Conservation (phyloP, 37 sponge, comb jelly and placozoan species). For the Aplysina aerophoba region DNA sequence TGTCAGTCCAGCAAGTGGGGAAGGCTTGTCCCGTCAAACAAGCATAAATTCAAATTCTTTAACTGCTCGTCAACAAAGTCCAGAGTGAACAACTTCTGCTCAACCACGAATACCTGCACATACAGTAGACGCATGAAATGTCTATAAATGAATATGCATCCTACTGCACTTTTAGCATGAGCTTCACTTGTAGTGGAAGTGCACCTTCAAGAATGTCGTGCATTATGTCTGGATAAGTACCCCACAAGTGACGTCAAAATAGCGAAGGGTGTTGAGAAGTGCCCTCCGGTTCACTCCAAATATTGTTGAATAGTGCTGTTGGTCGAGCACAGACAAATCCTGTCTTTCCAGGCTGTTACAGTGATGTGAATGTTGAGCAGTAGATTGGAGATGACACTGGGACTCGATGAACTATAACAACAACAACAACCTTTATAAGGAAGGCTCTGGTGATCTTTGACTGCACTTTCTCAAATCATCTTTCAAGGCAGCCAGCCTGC, state of each 20-base stretch:
- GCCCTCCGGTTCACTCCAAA: constrained; percentile 14
- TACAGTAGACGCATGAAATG: too few relatives aligned
- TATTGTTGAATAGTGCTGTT: neutral
- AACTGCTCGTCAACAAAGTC: neutral
- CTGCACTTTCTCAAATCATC: too few relatives aligned
- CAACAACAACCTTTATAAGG: neutral
- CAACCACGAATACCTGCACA: neutral
- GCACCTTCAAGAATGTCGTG: constrained; percentile 49
- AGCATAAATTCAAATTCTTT: neutral
- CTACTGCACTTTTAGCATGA: constrained; percentile 31
- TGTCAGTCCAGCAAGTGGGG: constrained; percentile 2
- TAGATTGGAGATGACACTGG: constrained; percentile 22
- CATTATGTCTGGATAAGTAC: constrained; percentile 53
- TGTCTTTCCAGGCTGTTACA: constrained; percentile 24
- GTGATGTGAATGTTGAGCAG: constrained; percentile 11
- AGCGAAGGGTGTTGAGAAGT: neutral
- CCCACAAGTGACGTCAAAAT: constrained; percentile 32
- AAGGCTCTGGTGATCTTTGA: too few relatives aligned
- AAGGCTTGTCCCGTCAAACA: constrained; percentile 36
- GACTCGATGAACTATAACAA: constrained; percentile 36
- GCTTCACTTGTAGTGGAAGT: constrained; percentile 39
- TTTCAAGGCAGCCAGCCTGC: neutral
- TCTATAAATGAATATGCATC: too few relatives aligned
- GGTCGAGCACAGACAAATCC: neutral
- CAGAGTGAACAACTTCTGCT: constrained; percentile 13